Evolutionary conservation across 2,797 vertebrate genomes (phyloP).

Genomic region (Apogon hyalosoma): DNA sequence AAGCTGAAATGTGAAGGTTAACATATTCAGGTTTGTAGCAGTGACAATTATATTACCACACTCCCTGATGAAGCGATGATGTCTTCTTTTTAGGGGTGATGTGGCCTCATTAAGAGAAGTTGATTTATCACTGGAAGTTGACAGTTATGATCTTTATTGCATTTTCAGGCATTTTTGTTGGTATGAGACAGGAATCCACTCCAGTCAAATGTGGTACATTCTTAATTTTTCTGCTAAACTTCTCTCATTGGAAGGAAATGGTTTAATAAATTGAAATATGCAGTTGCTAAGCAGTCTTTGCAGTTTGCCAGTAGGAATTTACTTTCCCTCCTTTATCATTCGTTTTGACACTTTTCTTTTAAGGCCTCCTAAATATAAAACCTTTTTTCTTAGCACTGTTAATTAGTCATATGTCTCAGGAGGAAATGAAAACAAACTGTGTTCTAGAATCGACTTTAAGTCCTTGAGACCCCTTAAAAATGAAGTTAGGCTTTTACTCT

Average conservation of each 20-base stretch:
- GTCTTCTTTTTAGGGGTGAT: conserved; percentile 2
- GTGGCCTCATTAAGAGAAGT: conserved; percentile 21
- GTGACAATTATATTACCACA: conserved; percentile 18
- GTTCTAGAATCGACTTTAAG: not conserved
- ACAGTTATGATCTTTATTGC: conserved; percentile 38
- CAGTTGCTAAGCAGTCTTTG: not conserved
- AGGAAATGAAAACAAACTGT: too few species aligned
- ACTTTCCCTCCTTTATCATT: not conserved
- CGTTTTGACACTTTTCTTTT: conserved; percentile 6
- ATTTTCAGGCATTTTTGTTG: not conserved
- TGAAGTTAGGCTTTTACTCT: too few species aligned
- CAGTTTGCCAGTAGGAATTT: not conserved
- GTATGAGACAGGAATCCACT: not conserved
- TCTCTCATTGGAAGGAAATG: not conserved
- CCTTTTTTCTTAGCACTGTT: not conserved
- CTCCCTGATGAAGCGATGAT: conserved; percentile 31
- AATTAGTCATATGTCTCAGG: too few species aligned
- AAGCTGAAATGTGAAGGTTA: not conserved
- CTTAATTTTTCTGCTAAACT: conserved; percentile 9
- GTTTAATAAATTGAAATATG: not conserved
- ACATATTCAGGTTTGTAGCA: not conserved
- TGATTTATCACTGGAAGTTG: conserved; percentile 9
- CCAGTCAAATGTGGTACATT: not conserved
- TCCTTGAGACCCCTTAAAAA: not conserved
- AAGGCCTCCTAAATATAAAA: not conserved